Percentiles rank a stretch among this genome's conserved stretches.
Conservation (phyloP, 2,113 vertebrate species). For the Pseudorectes ferrugineus region DNA sequence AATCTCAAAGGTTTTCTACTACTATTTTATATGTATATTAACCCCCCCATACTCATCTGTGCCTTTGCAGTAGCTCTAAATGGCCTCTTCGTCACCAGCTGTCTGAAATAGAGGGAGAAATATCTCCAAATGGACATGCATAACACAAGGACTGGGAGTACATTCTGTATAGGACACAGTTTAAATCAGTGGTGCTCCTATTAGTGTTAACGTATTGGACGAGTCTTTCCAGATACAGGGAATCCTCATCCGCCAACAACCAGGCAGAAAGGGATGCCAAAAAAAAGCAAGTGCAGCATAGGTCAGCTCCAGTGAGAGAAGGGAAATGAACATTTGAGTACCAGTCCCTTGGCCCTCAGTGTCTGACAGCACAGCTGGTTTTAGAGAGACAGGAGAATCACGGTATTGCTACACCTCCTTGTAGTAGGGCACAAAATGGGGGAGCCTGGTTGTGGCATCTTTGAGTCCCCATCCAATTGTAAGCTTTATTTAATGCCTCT, state of each 20-base stretch:
- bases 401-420: neutral
- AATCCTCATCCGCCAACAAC: neutral
- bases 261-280: neutral
- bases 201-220: neutral
- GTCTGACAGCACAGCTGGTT: neutral
- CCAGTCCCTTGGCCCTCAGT: neutral
- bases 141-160: neutral
- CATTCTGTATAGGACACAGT: neutral
- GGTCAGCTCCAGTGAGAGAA: neutral
- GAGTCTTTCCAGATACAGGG: neutral
- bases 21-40: neutral
- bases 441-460: neutral
- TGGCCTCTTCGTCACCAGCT: neutral
- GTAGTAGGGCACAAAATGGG: neutral
- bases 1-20: neutral
- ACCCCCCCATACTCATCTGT: neutral
- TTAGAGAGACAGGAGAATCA: neutral
- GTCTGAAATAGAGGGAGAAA: neutral
- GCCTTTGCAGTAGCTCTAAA: neutral
- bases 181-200: neutral
- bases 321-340: neutral
- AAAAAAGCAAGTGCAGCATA: too few relatives aligned
- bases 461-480: neutral
- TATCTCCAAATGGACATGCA: too few relatives aligned
- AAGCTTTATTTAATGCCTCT: fast-evolving